Evolutionary conservation across 2,113 vertebrate genomes (phyloP).

Genomic region (Labrus mixtus): DNA sequence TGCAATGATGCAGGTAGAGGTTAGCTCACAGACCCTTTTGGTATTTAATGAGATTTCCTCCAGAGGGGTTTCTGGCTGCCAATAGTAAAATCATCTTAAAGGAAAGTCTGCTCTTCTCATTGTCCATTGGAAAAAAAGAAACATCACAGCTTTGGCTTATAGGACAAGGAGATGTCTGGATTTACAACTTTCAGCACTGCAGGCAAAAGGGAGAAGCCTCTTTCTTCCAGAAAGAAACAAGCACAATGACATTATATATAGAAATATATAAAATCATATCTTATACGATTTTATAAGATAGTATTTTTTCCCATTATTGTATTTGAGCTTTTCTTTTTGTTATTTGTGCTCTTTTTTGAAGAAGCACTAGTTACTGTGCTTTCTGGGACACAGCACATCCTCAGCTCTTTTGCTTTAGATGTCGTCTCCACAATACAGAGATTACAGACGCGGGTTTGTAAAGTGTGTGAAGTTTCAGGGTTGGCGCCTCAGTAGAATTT

Average conservation of each 20-base stretch:
- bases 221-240: conserved; percentile 9
- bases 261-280: background rate
- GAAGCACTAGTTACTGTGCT: background rate
- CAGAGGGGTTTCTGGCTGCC: conserved; percentile 65
- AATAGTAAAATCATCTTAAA: conserved; percentile 74
- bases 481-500: conserved; percentile 36
- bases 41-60: conserved; percentile 79
- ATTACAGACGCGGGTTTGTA: conserved; percentile 39
- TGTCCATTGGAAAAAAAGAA: conserved; percentile 56
- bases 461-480: conserved; percentile 41
- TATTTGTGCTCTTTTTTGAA: conserved; percentile 8
- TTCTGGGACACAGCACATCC: conserved; percentile 23
- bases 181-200: conserved; percentile 51
- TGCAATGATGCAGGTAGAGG: conserved; percentile 67
- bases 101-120: conserved; percentile 56
- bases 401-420: conserved; percentile 26
- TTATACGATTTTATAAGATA: background rate
- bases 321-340: background rate
- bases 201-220: conserved; percentile 11
- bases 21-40: conserved; percentile 60
- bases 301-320: background rate
- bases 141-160: conserved; percentile 64
- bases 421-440: conserved; percentile 25
- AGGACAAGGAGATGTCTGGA: conserved; percentile 57
- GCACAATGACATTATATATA: background rate